Percentiles rank a stretch among this genome's conserved stretches.
Conservation (phyloP, 2,113 vertebrate genomes). For the Grallaria varia region DNA sequence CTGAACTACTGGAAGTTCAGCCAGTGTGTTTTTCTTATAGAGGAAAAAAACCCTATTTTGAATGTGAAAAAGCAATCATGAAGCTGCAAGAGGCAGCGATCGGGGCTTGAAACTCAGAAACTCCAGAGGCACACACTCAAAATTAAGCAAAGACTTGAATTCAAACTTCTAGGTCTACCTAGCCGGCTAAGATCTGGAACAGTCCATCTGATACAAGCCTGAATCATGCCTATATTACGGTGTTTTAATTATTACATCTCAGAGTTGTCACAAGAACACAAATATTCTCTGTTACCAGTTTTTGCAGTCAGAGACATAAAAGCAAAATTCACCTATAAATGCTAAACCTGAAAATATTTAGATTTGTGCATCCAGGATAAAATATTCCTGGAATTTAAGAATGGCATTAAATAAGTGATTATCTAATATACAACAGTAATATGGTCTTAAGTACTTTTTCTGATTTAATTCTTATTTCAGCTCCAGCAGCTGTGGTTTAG, state of each 20-base stretch:
- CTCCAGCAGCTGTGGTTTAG: slow-evolving; percentile 49
- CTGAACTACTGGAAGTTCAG: neutral
- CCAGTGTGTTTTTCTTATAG: neutral
- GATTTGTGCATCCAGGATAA: neutral
- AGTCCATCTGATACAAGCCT: neutral
- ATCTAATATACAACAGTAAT: neutral
- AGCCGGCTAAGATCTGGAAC: neutral
- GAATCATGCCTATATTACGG: neutral
- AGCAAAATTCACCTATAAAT: neutral
- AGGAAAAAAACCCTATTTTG: neutral
- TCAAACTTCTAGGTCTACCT: neutral
- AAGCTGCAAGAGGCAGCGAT: neutral
- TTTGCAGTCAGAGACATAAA: neutral
- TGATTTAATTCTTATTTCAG: slow-evolving; percentile 40
- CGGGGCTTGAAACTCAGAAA: neutral
- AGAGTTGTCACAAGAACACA: neutral
- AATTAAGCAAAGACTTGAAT: neutral
- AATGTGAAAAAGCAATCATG: neutral
- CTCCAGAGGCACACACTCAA: neutral
- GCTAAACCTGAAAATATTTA: neutral
- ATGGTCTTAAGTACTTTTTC: slow-evolving; percentile 1
- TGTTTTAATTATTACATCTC: neutral
- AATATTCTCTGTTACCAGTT: neutral
- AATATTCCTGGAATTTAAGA: slow-evolving; percentile 21
- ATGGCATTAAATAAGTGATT: neutral